Evolutionary conservation across 2,113 vertebrate species (phyloP).

Genomic region (Riparia riparia): DNA sequence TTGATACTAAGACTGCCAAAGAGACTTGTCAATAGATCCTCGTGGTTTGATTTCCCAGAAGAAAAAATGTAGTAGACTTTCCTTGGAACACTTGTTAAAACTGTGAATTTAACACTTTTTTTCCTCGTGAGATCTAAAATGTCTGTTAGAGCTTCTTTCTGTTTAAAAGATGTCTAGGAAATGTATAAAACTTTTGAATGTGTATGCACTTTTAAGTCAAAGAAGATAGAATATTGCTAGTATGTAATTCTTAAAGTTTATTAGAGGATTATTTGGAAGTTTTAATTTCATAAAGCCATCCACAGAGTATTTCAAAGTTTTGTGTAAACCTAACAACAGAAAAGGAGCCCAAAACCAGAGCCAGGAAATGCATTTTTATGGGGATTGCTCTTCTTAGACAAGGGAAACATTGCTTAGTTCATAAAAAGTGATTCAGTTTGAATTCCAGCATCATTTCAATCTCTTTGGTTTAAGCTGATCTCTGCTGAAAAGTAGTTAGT

Average conservation of each 20-base stretch:
- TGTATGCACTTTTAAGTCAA: constrained; percentile 69
- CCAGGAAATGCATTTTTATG: constrained; percentile 16
- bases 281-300: constrained; percentile 67
- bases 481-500: constrained; percentile 31
- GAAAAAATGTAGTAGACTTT: constrained; percentile 48
- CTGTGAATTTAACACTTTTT: not conserved
- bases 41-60: constrained; percentile 40
- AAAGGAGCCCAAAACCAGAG: not conserved
- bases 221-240: constrained; percentile 43
- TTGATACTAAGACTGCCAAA: constrained; percentile 72
- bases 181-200: constrained; percentile 46
- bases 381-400: constrained; percentile 43
- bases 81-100: not conserved
- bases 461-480: constrained; percentile 24
- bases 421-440: not conserved
- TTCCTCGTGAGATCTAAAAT: not conserved
- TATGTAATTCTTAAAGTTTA: constrained; percentile 51
- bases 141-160: constrained; percentile 13
- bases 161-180: not conserved
- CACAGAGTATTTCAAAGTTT: constrained; percentile 53
- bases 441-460: constrained; percentile 14
- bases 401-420: constrained; percentile 31
- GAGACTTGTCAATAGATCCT: constrained; percentile 55
- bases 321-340: constrained; percentile 23
- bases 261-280: constrained; percentile 41